These are phyloP conservation scores for Listrodromus nycthemerus DNA, from an alignment of 2,888 invertebrate species.

Conservation along the genomic window DNA sequence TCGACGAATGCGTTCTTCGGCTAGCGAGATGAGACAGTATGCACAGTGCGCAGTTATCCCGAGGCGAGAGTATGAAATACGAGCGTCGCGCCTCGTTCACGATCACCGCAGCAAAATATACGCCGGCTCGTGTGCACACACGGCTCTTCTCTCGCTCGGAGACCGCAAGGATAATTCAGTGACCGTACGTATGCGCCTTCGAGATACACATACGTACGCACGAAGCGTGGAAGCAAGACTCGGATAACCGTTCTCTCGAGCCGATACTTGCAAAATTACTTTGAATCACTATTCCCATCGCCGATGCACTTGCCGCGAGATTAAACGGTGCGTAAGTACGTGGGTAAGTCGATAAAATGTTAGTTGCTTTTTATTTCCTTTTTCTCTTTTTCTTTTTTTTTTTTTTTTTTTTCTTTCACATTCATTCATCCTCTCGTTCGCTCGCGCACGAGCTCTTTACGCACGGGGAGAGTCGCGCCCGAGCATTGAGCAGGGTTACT, in stretches of 20 bases:
- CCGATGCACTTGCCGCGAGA: constrained; percentile 66
- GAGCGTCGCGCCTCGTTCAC: constrained; percentile 69
- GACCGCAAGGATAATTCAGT: constrained; percentile 73
- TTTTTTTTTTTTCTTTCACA: constrained; percentile 19
- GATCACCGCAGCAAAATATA: constrained; percentile 58
- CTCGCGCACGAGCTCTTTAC: constrained; percentile 43
- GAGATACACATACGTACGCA: constrained; percentile 23
- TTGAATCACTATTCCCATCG: constrained; percentile 70
- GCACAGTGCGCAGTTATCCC: constrained; percentile 69
- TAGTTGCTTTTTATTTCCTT: constrained; percentile 38
- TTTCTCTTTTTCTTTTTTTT: constrained; percentile 15
- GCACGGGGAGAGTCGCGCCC: constrained; percentile 44
- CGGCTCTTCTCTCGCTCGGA: constrained; percentile 41
- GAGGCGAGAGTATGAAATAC: constrained; percentile 76
- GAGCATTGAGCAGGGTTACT: constrained; percentile 57
- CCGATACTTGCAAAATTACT: constrained; percentile 68
- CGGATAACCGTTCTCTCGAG: constrained; percentile 42
- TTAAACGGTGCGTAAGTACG: constrained; percentile 72
- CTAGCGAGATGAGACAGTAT: constrained; percentile 29
- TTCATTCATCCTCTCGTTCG: constrained; percentile 28
- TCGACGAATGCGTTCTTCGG: constrained; percentile 53
- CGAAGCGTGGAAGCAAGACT: constrained; percentile 26
- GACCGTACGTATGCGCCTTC: constrained; percentile 50
- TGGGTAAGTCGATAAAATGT: constrained; percentile 71
- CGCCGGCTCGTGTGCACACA: constrained; percentile 38